Evolutionary conservation across 2,113 vertebrate genomes (phyloP), one percentile per base, ranked within the genome.

Genomic region (Pterocles burchelli): DNA sequence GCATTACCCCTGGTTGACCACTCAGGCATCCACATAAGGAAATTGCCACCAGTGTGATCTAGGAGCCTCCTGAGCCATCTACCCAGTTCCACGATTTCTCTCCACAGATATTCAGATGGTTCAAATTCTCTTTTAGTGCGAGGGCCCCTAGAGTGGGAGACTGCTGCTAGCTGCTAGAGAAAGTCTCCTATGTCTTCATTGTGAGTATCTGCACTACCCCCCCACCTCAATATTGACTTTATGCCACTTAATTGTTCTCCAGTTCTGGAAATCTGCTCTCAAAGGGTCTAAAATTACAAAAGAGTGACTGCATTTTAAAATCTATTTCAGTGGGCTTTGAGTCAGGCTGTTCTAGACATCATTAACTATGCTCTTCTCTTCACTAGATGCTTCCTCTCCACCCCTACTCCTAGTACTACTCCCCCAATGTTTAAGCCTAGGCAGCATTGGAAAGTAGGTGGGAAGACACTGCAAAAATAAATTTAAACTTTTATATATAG

Each of bases 181-280:
- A 68, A 61, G 9, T 61, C 24, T 48, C 10, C 6, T 24, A 3
- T 10, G 16, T 36, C 14, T 11, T 85, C 5, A 1, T 45, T 58
- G 51, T 54, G 61, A 63, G 7, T 0, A 0, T 36, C 38, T 43
- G 36, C 1, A 17, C 10, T 20, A 49, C 0, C 1, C 5, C 4
- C 41, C 3, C 3, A 38, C 7, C 16, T 49, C 46, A 74, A 70
- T 4, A 62, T 33, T 46, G 26, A 54, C 17, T 87, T 84, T 13
- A 59, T 84, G 17, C 11, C 3, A 31, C 17, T 88, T 58, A 31
- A 33, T 63, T 81, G 19, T 43, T 82, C 17, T 57, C 17, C 19
- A 77, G 7, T 80, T 68, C 33, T 61, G 21, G 45, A 92, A 86
- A 77, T 61, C 11, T 67, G 13, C 1, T n/a, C 51, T 41, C 17